Base-by-base conservation (phyloP, 1,140 invertebrate genomes). In the Conus betulinus region DNA sequence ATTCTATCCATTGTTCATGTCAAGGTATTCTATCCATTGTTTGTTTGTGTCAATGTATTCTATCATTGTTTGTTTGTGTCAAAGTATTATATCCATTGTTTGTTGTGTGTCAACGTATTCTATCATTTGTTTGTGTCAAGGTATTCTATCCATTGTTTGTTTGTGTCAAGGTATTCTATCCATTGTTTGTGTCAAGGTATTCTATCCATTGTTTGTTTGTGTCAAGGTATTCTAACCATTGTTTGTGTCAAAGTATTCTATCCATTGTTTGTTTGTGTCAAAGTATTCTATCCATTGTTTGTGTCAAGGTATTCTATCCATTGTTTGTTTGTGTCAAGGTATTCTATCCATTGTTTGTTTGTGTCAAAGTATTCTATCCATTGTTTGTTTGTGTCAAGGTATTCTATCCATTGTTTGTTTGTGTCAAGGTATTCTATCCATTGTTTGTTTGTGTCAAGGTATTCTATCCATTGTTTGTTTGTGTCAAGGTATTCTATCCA, bases 21-120 rank as follows among this genome's bases (percentile, higher is more conserved):
- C 84, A 92, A 95, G 92, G 74, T 94, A 27, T 94, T 93, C 60
- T 96, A 94, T 88, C 78, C 95, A 39, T 82, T 92, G 17, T 95
- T 95, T n/a, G n/a, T n/a, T n/a, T n/a, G n/a, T n/a, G n/a, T n/a
- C n/a, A n/a, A n/a, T n/a, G n/a, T n/a, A n/a, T n/a, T n/a, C n/a
- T n/a, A n/a, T n/a, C n/a, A n/a, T n/a, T n/a, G n/a, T n/a, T n/a
- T n/a, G n/a, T n/a, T n/a, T n/a, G n/a, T 39, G 39, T 39, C 39
- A 39, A 39, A 3, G 39, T 39, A 39, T 39, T 39, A 39, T 39
- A 3, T n/a, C n/a, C n/a, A 39, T 39, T 39, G n/a, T 39, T 39
- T 39, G 39, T 39, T 39, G 3, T 39, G 39, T 39, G 39, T 39
- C 39, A n/a, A n/a, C n/a, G 25, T 8, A 11, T 20, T 27, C 25